Evolutionary conservation across 2,113 vertebrate species (phyloP).

Genomic region (Bufo bufo): DNA sequence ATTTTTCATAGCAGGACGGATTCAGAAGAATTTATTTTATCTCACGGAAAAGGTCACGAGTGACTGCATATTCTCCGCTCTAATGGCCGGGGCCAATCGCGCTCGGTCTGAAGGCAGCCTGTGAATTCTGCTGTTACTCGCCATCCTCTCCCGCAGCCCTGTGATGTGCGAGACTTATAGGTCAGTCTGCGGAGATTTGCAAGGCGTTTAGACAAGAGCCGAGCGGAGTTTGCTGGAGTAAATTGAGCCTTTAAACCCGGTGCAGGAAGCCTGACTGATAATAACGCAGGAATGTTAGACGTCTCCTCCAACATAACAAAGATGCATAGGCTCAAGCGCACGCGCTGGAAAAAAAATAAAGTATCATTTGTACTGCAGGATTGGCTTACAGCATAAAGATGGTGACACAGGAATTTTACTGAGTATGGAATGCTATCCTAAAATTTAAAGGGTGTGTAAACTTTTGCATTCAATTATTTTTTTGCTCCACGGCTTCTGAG

Average conservation of each 20-base stretch:
- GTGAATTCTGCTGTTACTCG: background rate
- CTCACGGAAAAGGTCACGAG: slow-evolving; percentile 8
- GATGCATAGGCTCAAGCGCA: too few relatives aligned
- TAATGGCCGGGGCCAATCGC: background rate
- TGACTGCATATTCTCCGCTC: background rate
- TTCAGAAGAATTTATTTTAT: background rate
- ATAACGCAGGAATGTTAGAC: background rate
- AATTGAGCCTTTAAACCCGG: slow-evolving; percentile 8
- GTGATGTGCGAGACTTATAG: background rate
- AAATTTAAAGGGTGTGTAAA: background rate
- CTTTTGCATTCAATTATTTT: background rate
- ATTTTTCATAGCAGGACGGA: slow-evolving; percentile 1
- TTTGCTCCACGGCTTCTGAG: background rate
- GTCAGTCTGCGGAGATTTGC: background rate
- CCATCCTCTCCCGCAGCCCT: background rate
- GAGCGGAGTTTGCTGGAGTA: background rate
- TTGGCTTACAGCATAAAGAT: too few relatives aligned
- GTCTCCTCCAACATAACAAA: background rate
- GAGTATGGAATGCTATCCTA: too few relatives aligned
- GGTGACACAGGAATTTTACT: too few relatives aligned
- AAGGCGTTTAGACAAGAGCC: background rate
- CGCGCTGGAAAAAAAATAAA: too few relatives aligned
- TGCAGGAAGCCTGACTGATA: background rate
- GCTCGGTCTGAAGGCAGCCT: background rate
- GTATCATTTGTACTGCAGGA: too few relatives aligned